Conservation (phyloP, 2,113 vertebrate species). For the Tor tambroides region DNA sequence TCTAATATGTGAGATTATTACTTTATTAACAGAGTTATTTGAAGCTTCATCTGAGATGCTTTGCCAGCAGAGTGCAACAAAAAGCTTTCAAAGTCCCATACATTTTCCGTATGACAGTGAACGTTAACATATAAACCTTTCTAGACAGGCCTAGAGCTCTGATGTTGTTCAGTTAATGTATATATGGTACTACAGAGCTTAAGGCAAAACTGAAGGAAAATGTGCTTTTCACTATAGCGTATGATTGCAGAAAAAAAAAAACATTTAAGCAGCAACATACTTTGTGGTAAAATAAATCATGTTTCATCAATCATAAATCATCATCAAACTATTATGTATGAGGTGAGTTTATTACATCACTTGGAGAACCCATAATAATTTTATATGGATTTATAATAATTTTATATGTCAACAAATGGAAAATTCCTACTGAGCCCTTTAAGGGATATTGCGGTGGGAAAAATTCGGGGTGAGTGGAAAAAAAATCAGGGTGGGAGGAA, state of each 20-base stretch:
- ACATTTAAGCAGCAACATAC: background rate
- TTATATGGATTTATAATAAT: too few species aligned
- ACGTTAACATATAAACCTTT: background rate
- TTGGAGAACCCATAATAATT: too few species aligned
- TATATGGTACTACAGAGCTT: background rate
- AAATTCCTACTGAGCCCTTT: too few species aligned
- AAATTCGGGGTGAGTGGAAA: too few species aligned
- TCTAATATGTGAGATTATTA: conserved; percentile 4
- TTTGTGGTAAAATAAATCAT: too few species aligned
- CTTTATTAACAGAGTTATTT: background rate
- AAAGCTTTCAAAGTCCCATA: too few species aligned
- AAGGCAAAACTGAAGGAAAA: background rate
- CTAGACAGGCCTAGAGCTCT: background rate
- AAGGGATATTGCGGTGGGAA: too few species aligned
- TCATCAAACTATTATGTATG: too few species aligned
- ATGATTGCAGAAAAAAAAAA: background rate
- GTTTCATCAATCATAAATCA: too few species aligned
- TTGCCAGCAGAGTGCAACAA: background rate
- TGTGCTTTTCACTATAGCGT: background rate
- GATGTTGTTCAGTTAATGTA: background rate
- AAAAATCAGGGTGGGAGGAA: too few species aligned
- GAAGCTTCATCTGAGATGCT: background rate
- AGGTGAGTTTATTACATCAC: too few species aligned
- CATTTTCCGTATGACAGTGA: background rate
- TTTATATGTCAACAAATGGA: too few species aligned